Evolutionary conservation across 1,140 invertebrate species (phyloP).

Genomic region (Acromyrmex echinatior): DNA sequence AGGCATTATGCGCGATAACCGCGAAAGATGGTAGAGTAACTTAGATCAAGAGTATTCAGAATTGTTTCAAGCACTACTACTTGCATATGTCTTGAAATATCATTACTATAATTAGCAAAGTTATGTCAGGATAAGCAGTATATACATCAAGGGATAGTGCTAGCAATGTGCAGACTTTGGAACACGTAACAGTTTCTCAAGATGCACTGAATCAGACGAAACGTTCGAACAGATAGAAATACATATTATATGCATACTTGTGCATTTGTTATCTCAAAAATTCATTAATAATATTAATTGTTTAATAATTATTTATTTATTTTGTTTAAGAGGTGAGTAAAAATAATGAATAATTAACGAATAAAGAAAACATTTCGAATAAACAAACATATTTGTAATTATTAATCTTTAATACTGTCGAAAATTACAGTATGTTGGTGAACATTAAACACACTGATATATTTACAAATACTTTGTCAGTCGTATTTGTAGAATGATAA

Average conservation of each 20-base stretch:
- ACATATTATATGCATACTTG: no score
- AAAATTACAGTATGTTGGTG: neutral
- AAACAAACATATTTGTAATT: neutral
- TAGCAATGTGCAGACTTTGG: neutral
- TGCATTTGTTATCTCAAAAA: neutral
- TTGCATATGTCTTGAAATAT: constrained; percentile 18
- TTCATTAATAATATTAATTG: neutral
- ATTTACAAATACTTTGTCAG: neutral
- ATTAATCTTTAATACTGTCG: neutral
- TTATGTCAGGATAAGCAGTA: constrained; percentile 28
- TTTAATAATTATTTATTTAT: neutral
- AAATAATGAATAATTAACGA: neutral
- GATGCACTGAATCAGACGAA: neutral
- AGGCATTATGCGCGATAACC: neutral
- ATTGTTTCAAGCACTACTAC: constrained; percentile 27
- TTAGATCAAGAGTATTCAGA: constrained; percentile 14
- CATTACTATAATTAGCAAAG: constrained; percentile 47
- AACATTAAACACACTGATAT: neutral
- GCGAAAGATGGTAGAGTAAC: neutral
- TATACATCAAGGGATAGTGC: neutral
- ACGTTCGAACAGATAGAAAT: neutral
- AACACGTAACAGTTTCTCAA: neutral
- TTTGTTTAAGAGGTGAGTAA: neutral
- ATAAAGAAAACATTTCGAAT: neutral
- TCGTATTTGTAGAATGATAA: neutral